Conservation (phyloP, 2,888 invertebrate species). For the Apoda limacodes region DNA sequence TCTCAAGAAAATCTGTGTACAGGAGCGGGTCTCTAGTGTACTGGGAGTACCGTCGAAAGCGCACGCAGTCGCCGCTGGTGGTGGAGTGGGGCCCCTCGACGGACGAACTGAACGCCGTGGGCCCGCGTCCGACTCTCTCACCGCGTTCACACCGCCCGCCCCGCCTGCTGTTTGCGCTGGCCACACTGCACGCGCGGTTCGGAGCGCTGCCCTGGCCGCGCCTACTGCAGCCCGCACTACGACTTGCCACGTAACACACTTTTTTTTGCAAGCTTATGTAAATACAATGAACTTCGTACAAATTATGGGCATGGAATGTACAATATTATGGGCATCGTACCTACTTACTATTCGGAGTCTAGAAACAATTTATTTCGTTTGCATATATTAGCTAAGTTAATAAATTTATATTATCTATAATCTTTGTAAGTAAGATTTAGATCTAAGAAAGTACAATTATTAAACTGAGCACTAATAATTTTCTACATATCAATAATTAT, state of each 20-base stretch:
- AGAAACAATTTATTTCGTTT: too few species aligned
- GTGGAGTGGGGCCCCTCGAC: constrained; percentile 46
- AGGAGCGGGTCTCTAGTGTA: constrained; percentile 81
- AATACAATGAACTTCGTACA: too few species aligned
- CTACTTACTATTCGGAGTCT: too few species aligned
- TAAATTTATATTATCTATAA: too few species aligned
- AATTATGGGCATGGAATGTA: too few species aligned
- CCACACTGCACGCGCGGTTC: constrained; percentile 35
- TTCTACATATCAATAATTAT: too few species aligned
- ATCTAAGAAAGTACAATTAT: too few species aligned
- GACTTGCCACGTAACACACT: constrained; percentile 34
- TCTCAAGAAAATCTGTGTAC: constrained; percentile 23
- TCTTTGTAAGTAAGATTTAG: too few species aligned
- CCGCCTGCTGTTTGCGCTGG: constrained; percentile 42
- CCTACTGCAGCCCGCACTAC: constrained; percentile 38
- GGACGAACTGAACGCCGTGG: not conserved
- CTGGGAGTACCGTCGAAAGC: constrained; percentile 73
- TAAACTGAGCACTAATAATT: too few species aligned
- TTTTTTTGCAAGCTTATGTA: not conserved
- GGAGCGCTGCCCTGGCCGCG: constrained; percentile 43
- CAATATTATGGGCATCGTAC: too few species aligned
- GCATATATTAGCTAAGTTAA: too few species aligned
- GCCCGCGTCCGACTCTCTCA: constrained; percentile 1
- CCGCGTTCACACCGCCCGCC: constrained; percentile 24
- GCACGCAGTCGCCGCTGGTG: constrained; percentile 51